phyloP scores from a whole-genome alignment of 2,113 vertebrate genomes.

The Oncorhynchus tshawytscha region DNA sequence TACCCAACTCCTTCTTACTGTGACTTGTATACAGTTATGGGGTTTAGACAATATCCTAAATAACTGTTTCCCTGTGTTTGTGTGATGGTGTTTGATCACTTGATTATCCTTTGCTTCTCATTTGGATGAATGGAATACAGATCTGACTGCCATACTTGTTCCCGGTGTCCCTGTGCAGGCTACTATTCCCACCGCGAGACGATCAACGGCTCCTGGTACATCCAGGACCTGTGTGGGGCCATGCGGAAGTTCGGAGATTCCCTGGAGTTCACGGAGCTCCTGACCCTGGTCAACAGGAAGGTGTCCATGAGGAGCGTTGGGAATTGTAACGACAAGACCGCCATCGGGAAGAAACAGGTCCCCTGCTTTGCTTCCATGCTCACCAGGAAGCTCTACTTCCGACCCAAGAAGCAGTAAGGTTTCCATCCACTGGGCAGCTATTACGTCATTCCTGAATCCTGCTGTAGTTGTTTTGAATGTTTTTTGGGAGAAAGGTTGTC shows the following conservation, averaged over 20 bases:
- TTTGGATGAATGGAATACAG: no score
- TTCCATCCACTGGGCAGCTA: background rate
- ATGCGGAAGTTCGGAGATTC: conserved; percentile 75
- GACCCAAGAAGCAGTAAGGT: conserved; percentile 66
- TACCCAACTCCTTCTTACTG: no score
- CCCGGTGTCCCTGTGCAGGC: conserved; percentile 66
- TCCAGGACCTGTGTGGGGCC: conserved; percentile 89
- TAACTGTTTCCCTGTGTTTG: background rate
- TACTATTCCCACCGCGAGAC: conserved; percentile 93
- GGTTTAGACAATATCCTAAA: background rate
- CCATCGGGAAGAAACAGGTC: conserved; percentile 93
- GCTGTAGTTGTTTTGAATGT: background rate
- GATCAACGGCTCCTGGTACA: conserved; percentile 89
- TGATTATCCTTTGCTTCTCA: no score
- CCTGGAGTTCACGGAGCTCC: conserved; percentile 90
- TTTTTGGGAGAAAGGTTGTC: background rate
- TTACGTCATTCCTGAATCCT: background rate
- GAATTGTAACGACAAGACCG: conserved; percentile 48
- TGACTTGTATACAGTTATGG: background rate
- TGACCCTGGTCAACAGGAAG: conserved; percentile 91
- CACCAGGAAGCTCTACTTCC: conserved; percentile 91
- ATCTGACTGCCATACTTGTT: no score
- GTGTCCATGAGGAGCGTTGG: conserved; percentile 83
- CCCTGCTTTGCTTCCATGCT: conserved; percentile 97
- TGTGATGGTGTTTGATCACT: background rate